A percentile compares a stretch with the other conserved stretches of the same genome.
phyloP scores from a whole-genome alignment of 2,888 invertebrate genomes.

The Digitonthophagus gazella region DNA sequence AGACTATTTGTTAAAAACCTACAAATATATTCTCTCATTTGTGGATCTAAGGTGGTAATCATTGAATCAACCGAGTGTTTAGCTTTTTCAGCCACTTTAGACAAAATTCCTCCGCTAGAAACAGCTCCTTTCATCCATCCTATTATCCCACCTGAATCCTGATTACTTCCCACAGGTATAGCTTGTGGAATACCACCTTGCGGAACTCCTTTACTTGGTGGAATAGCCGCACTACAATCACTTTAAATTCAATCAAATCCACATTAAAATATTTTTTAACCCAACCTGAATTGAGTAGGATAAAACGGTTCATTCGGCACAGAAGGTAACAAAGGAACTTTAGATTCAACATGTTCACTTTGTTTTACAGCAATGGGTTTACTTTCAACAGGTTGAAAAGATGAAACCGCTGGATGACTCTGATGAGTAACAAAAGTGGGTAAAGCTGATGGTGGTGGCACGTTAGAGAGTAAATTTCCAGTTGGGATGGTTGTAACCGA shows the following conservation, averaged over 20 bases:
- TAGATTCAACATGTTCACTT: not conserved
- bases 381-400: not conserved
- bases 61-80: slow-evolving; percentile 80
- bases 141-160: slow-evolving; percentile 58
- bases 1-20: slow-evolving; percentile 50
- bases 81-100: slow-evolving; percentile 70
- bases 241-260: not conserved
- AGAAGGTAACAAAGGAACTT: slow-evolving; percentile 10
- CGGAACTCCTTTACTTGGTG: slow-evolving; percentile 46
- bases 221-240: slow-evolving; percentile 47
- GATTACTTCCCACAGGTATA: slow-evolving; percentile 38
- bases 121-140: slow-evolving; percentile 73
- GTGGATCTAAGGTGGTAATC: slow-evolving; percentile 85
- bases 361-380: not conserved
- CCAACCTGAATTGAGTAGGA: slow-evolving; percentile 47
- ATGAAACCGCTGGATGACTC: slow-evolving; percentile 28
- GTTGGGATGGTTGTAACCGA: slow-evolving; percentile 44
- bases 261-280: slow-evolving; percentile 1
- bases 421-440: slow-evolving; percentile 58
- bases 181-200: slow-evolving; percentile 34
- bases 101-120: slow-evolving; percentile 61
- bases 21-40: slow-evolving; percentile 86
- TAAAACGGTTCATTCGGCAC: slow-evolving; percentile 41
- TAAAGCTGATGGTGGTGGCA: slow-evolving; percentile 67
- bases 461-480: slow-evolving; percentile 64